Conservation (phyloP, 2,113 vertebrate species). For the Caloenas nicobarica region DNA sequence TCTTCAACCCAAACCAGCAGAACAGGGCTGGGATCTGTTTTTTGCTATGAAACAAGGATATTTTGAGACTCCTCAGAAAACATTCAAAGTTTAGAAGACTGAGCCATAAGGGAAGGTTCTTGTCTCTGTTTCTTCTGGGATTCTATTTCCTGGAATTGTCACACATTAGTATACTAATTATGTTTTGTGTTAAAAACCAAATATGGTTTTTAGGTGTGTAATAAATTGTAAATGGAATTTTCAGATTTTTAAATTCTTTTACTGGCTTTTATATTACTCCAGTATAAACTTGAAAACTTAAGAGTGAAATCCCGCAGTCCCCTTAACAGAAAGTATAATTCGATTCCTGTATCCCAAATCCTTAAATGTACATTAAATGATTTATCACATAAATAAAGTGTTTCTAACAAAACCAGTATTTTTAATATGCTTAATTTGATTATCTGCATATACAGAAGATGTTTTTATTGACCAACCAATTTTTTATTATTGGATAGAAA, state of each 20-base stretch:
- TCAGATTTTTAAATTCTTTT: background rate
- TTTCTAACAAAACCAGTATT: background rate
- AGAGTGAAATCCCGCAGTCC: background rate
- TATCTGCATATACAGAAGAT: background rate
- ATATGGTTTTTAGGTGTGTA: background rate
- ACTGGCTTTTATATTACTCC: background rate
- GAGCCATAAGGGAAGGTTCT: background rate
- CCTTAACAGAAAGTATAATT: background rate
- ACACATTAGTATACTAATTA: background rate
- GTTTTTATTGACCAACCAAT: background rate
- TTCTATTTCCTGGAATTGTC: background rate
- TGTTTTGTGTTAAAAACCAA: background rate
- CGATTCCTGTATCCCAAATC: background rate
- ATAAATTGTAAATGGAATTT: background rate
- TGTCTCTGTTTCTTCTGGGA: background rate
- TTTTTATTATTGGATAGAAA: background rate
- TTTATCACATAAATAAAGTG: background rate
- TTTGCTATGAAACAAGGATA: background rate
- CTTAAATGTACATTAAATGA: background rate
- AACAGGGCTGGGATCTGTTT: background rate
- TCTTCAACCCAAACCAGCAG: background rate
- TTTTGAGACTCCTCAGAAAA: background rate
- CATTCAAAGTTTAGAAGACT: background rate
- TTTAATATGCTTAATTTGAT: background rate
- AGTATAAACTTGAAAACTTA: background rate